Evolutionary conservation across 2,888 invertebrate genomes (phyloP).

Genomic region (Deilephila elpenor): DNA sequence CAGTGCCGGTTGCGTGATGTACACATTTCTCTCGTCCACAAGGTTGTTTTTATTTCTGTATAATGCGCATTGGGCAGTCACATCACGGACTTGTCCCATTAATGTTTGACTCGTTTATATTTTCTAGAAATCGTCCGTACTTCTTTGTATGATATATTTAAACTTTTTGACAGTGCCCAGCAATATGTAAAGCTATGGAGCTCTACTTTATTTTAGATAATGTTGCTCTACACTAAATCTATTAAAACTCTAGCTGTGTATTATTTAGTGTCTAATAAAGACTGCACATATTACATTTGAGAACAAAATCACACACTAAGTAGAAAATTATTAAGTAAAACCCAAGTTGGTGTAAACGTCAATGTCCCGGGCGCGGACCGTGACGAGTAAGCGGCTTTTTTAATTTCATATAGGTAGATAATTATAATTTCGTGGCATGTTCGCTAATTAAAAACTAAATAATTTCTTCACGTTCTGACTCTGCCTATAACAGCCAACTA

Average conservation of each 20-base stretch:
- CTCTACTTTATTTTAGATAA: not conserved
- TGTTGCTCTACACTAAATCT: not conserved
- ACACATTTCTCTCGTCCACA: slow-evolving; percentile 64
- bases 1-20: slow-evolving; percentile 62
- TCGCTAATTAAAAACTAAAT: slow-evolving; percentile 70
- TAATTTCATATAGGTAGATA: slow-evolving; percentile 65
- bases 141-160: not conserved
- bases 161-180: not conserved
- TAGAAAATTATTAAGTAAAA: slow-evolving; percentile 44
- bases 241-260: not conserved
- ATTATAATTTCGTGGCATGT: slow-evolving; percentile 70
- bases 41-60: slow-evolving; percentile 58
- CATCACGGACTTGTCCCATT: slow-evolving; percentile 36
- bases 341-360: slow-evolving; percentile 56
- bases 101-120: slow-evolving; percentile 28
- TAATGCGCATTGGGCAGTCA: slow-evolving; percentile 51
- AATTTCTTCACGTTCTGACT: slow-evolving; percentile 49
- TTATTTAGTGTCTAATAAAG: not conserved
- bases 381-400: slow-evolving; percentile 71
- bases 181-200: not conserved
- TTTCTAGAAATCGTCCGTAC: slow-evolving; percentile 20
- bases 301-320: not conserved
- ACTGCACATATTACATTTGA: not conserved
- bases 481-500: slow-evolving; percentile 39
- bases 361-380: slow-evolving; percentile 67